These are phyloP conservation scores for Hydropsyche tenuis DNA, from an alignment of 1,140 invertebrate genomes.

Conservation along the genomic window DNA sequence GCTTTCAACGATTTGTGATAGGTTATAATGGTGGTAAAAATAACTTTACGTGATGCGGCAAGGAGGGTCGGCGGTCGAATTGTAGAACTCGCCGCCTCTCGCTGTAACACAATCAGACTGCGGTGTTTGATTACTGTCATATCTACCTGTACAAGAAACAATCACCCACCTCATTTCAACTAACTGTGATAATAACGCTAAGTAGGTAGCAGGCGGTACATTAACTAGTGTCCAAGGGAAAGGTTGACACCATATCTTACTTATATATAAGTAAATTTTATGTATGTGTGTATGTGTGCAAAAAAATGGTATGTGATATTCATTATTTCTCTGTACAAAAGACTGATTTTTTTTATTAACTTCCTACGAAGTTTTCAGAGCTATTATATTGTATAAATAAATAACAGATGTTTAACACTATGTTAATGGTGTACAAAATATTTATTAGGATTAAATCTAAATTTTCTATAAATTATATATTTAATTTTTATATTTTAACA, in stretches of 20 bases:
- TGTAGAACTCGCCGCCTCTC: conserved; percentile 51
- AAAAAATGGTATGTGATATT: conserved; percentile 57
- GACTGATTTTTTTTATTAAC: conserved; percentile 66
- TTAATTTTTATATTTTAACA: conserved; percentile 48
- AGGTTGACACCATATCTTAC: conserved; percentile 67
- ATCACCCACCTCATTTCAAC: conserved; percentile 64
- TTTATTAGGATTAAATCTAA: conserved; percentile 50
- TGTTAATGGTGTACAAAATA: conserved; percentile 45
- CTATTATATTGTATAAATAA: conserved; percentile 47
- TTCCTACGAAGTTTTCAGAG: conserved; percentile 49
- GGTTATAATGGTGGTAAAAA: conserved; percentile 47
- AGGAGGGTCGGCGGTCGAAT: conserved; percentile 46
- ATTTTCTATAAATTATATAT: conserved; percentile 49
- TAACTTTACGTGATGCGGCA: conserved; percentile 22
- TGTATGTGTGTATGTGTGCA: conserved; percentile 55
- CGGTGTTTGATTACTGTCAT: conserved; percentile 59
- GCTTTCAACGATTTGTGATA: conserved; percentile 50
- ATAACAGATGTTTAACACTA: conserved; percentile 47
- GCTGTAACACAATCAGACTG: conserved; percentile 53
- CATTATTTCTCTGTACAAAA: conserved; percentile 61
- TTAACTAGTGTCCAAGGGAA: conserved; percentile 65
- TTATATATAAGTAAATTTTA: conserved; percentile 63
- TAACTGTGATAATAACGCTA: conserved; percentile 67
- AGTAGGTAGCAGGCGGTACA: conserved; percentile 65
- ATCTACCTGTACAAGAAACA: conserved; percentile 63